Conservation (phyloP, 2,797 vertebrate species). For the Rhabdomys pumilio region DNA sequence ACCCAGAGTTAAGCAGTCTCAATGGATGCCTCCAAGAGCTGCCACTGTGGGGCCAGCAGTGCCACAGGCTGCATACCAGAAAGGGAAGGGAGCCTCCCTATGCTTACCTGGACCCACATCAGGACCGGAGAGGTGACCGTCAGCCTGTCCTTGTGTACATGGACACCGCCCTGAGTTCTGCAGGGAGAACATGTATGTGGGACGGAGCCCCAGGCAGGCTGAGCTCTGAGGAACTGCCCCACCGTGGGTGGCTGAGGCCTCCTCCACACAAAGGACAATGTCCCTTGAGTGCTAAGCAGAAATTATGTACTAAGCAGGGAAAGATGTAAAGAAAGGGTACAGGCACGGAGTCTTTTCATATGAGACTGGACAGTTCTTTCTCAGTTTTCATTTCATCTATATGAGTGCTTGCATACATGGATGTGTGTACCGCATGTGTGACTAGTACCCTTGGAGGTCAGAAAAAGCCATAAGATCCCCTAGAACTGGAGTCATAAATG, state of each 20-base stretch:
- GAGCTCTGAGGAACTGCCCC: not conserved
- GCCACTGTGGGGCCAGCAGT: not conserved
- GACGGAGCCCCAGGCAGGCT: not conserved
- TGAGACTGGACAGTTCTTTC: not conserved
- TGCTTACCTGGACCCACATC: constrained; percentile 97
- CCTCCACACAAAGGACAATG: not conserved
- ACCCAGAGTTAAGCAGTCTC: not conserved
- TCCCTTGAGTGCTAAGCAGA: not conserved
- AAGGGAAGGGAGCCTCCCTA: not conserved
- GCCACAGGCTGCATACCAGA: not conserved
- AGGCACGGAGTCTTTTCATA: not conserved
- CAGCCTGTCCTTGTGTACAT: constrained; percentile 92
- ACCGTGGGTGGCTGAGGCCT: no score
- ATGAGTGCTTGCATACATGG: not conserved
- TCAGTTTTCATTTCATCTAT: not conserved
- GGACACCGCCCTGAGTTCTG: constrained; percentile 96
- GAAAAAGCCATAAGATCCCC: not conserved
- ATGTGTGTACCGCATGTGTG: not conserved
- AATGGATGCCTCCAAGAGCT: not conserved
- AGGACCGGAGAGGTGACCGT: constrained; percentile 96
- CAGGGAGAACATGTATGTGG: constrained; percentile 62
- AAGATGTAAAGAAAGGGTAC: not conserved
- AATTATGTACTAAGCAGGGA: not conserved
- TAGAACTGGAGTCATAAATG: not conserved
- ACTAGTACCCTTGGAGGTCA: not conserved